phyloP scores from a whole-genome alignment of 2,797 vertebrate genomes.

The Poliocrania exsul region DNA sequence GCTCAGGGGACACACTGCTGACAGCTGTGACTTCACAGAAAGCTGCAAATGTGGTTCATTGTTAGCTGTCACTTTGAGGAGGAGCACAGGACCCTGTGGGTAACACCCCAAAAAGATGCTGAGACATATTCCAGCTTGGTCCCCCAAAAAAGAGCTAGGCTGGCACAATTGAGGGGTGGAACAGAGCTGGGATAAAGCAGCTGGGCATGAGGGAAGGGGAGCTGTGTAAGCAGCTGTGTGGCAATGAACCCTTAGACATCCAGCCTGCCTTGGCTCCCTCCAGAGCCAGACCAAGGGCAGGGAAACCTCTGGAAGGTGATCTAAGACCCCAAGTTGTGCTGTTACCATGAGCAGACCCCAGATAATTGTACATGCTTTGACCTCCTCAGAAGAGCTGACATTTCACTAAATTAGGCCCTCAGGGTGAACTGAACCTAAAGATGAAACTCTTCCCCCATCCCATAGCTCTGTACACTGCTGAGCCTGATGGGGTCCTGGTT shows the following conservation, averaged over 20 bases:
- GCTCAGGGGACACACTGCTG: neutral
- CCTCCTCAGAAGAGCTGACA: neutral
- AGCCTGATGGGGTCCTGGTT: neutral
- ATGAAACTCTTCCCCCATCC: neutral
- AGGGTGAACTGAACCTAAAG: neutral
- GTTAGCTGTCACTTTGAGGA: neutral
- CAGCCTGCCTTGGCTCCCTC: neutral
- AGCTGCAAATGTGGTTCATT: neutral
- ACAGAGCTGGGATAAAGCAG: neutral
- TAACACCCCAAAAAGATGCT: neutral
- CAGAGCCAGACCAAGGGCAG: neutral
- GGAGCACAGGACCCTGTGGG: neutral
- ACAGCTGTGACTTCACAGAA: neutral
- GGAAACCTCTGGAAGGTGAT: neutral
- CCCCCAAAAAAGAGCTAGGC: neutral
- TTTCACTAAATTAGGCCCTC: neutral
- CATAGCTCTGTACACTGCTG: neutral
- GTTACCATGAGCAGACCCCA: neutral
- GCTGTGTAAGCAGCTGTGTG: neutral
- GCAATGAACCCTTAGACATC: neutral
- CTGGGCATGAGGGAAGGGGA: neutral
- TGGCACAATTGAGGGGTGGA: neutral
- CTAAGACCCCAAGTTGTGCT: neutral
- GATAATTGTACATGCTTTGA: neutral
- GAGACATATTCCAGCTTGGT: neutral